Conservation (phyloP, 2,888 invertebrate genomes). For the Hypomecis atomaria region DNA sequence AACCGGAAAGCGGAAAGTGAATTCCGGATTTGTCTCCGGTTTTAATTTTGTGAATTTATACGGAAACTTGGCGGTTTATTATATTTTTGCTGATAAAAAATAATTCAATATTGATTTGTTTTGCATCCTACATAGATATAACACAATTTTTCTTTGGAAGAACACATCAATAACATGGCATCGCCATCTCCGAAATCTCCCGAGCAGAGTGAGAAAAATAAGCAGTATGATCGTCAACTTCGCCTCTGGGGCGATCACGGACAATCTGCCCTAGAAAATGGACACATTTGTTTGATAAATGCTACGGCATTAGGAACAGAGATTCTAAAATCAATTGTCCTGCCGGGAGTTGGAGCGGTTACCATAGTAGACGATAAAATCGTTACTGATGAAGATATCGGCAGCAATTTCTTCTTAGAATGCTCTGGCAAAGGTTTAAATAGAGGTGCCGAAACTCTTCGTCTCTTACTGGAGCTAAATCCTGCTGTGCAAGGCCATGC, state of each 20-base stretch:
- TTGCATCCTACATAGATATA: background rate
- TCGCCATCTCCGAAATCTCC: constrained; percentile 90
- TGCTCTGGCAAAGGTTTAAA: constrained; percentile 91
- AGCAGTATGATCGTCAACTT: constrained; percentile 93
- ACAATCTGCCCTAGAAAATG: constrained; percentile 93
- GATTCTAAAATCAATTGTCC: constrained; percentile 95
- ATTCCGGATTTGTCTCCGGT: too few relatives aligned
- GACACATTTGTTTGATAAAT: constrained; percentile 96
- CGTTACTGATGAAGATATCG: constrained; percentile 95
- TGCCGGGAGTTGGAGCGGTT: constrained; percentile 96
- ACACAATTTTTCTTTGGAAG: background rate
- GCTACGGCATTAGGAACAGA: constrained; percentile 97
- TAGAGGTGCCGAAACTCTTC: constrained; percentile 93
- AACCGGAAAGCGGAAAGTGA: too few relatives aligned
- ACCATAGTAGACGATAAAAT: constrained; percentile 96
- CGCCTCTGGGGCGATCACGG: constrained; percentile 99
- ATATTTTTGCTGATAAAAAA: background rate
- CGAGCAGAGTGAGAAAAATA: constrained; percentile 89
- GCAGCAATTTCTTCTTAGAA: constrained; percentile 97
- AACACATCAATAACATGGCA: constrained; percentile 76
- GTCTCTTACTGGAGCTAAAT: constrained; percentile 94
- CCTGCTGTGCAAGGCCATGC: constrained; percentile 96
- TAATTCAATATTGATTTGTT: background rate
- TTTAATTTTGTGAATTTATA: too few relatives aligned
- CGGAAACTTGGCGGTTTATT: background rate